Base-by-base conservation (phyloP, 2,888 invertebrate genomes). In the Lypha dubia region DNA sequence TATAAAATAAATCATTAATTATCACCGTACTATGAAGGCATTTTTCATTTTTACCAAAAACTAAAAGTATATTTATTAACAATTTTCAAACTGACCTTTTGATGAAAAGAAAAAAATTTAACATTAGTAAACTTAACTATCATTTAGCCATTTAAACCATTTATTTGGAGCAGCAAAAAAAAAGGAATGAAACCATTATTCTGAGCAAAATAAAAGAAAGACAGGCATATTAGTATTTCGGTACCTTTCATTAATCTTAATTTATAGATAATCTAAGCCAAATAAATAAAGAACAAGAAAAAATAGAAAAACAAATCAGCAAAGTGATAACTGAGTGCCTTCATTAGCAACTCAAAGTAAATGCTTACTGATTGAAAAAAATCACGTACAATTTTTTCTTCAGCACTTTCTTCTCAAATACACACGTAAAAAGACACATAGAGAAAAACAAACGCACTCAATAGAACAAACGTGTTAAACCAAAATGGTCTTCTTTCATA, bases 241-340 rank as follows among this genome's bases (percentile, higher is more conserved):
- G 15, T 41, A 71, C 73, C 77, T 63, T 74, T 84, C 84, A 84
- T 84, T 84, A 81, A 84, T 84, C 84, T 84, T 84, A 84, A 84
- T 84, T 74, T 77, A 65, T 49, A 73, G 67, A 84, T 84, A 84
- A 81, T 80, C 73, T 68, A 77, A 71, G 62, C 67, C 60, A 73
- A 51, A 77, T 44, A 75, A 1, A 83, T 13, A 9, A 49, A 41
- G 28, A 32, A 28, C 15, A 28, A 46, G 32, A 46, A 38, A 65
- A 46, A 46, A 24, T n/a, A 41, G 7, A 4, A n/a, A 56, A 44
- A 15, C 6, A 38, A 77, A 35, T 46, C 68, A 70, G 56, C 62
- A 84, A 81, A 77, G 77, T 75, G 63, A 81, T 74, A 84, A 81
- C 74, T 24, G 74, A 79, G 70, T 83, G 62, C 74, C 70, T 77